Base-by-base conservation (phyloP, 2,888 invertebrate species). In the Azorinus chamasolen region DNA sequence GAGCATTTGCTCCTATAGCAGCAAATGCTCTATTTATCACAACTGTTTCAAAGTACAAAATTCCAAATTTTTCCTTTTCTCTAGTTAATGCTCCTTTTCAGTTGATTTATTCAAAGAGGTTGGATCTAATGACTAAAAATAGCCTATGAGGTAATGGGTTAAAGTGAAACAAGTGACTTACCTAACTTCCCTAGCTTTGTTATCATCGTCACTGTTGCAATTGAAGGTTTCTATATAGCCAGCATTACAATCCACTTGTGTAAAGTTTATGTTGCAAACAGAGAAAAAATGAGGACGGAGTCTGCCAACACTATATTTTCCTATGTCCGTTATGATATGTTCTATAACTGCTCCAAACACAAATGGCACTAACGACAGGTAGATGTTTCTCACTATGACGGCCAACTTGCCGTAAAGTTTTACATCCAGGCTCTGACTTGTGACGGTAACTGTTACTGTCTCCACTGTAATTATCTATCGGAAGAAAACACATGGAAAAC, bases 281-380 rank as follows among this genome's bases (percentile, higher is more conserved):
- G 95, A 95, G 91, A 97, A 95, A 94, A 99, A 99, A 94, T 99
- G 98, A 37, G 99, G 99, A 85, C 99, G 94, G 84, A 99, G 94
- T 65, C 98, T 95, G 45, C 99, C 99, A 81, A 99, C 96, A 12
- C 96, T 95, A 93, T 98, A 98, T 94, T 99, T 99, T 83, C 97
- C 97, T 80, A 98, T 95, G 93, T 99, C 98, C 4, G 98, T 98
- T 80, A 96, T 95, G 50, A 98, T 94, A 92, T 97, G 97, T 83
- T 96, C 96, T 84, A 96, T 95, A 46, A 96, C 96, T 51, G 96
- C 96, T 0, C 98, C 98, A 93, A 98, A 98, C 20, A 96, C 95
- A 93, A 98, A 98, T 22, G 86, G 72, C 18, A 77, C 59, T 2
- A 85, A 50, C 3, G 77, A 73, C 25, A 74, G 46, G 59, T 85